These are phyloP conservation scores for Herpailurus yagouaroundi DNA, from an alignment of 2,113 vertebrate genomes.

Conservation along the genomic window DNA sequence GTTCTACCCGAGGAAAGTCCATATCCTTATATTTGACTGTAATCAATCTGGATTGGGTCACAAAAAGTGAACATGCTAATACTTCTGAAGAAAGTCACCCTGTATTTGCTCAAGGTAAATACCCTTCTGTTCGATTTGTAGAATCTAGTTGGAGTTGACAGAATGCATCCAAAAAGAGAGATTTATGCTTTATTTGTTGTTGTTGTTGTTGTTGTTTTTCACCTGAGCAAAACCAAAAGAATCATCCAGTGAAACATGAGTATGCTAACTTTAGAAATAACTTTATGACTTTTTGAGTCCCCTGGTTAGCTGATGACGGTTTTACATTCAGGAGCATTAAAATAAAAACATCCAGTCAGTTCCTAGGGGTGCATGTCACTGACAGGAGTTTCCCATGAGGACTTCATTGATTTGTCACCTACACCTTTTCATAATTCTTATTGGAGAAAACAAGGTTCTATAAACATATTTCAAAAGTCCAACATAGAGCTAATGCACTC, in stretches of 20 bases:
- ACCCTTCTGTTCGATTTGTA: neutral
- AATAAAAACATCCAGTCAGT: neutral
- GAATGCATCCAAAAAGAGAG: neutral
- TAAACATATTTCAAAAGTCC: neutral
- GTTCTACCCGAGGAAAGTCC: conserved; percentile 76
- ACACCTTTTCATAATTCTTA: neutral
- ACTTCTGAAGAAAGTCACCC: neutral
- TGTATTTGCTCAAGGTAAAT: neutral
- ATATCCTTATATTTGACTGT: conserved; percentile 74
- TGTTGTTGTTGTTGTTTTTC: neutral
- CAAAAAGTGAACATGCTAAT: neutral
- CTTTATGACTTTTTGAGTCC: neutral
- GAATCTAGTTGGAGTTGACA: neutral
- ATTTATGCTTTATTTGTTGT: neutral
- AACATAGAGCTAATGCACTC: too few species aligned
- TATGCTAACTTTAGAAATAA: neutral
- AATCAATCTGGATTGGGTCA: neutral
- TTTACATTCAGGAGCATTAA: neutral
- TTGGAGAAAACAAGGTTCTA: neutral
- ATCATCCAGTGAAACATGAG: neutral
- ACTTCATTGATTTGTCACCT: neutral
- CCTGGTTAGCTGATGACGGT: accelerated
- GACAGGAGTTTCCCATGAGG: neutral
- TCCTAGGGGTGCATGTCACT: neutral
- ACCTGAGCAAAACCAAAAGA: neutral